Evolutionary conservation across 2,888 invertebrate species (phyloP).

Genomic region (Limenitis camilla): DNA sequence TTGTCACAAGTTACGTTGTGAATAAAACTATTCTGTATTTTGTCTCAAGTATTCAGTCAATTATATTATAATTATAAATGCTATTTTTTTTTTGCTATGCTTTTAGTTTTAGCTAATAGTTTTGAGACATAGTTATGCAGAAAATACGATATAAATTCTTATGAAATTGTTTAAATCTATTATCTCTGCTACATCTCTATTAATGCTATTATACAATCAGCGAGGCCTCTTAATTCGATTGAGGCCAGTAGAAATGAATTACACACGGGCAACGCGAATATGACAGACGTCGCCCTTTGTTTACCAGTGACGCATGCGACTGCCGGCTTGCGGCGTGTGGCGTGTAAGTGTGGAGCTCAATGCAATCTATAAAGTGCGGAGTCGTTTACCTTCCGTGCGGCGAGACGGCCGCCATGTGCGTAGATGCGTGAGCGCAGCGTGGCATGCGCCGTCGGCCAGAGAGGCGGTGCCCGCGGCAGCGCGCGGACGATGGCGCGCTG

Average conservation of each 20-base stretch:
- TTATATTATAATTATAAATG: too few species aligned
- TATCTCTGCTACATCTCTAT: neutral
- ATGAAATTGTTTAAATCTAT: neutral
- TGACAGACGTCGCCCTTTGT: slow-evolving; percentile 67
- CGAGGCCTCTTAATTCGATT: slow-evolving; percentile 10
- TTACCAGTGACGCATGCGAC: slow-evolving; percentile 69
- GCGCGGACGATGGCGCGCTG: slow-evolving; percentile 67
- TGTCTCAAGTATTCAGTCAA: too few species aligned
- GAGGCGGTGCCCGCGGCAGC: slow-evolving; percentile 55
- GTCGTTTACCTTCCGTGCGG: slow-evolving; percentile 71
- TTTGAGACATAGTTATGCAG: too few species aligned
- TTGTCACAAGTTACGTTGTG: slow-evolving; percentile 15
- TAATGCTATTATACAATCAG: slow-evolving; percentile 11
- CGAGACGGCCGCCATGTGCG: slow-evolving; percentile 69
- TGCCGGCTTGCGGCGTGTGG: too few species aligned
- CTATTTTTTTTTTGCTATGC: too few species aligned
- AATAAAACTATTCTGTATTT: too few species aligned
- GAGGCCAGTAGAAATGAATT: slow-evolving; percentile 19
- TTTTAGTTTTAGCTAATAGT: too few species aligned
- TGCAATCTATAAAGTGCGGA: slow-evolving; percentile 66
- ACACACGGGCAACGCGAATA: slow-evolving; percentile 44
- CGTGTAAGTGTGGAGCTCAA: slow-evolving; percentile 37
- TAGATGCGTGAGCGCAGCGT: slow-evolving; percentile 61
- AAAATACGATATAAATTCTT: too few species aligned
- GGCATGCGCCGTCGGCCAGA: slow-evolving; percentile 45